Evolutionary conservation across 2,888 invertebrate species (phyloP).

Genomic region (Noctua comes): DNA sequence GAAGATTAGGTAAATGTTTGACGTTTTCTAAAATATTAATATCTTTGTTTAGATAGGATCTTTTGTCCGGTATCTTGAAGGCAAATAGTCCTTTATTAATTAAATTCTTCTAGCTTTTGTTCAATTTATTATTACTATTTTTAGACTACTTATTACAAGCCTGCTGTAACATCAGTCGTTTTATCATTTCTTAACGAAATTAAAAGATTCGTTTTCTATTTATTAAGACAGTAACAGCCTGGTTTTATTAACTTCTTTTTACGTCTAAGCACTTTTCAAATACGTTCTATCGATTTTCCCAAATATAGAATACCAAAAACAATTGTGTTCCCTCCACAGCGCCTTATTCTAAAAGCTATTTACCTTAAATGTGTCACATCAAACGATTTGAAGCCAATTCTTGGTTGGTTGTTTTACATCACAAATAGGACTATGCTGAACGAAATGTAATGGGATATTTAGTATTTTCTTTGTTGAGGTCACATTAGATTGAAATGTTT

Average conservation of each 20-base stretch:
- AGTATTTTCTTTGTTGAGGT: constrained; percentile 20
- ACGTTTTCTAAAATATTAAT: constrained; percentile 26
- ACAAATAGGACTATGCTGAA: constrained; percentile 24
- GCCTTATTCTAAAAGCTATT: constrained; percentile 27
- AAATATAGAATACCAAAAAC: constrained; percentile 17
- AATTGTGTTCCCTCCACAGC: constrained; percentile 27
- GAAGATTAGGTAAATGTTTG: constrained; percentile 35
- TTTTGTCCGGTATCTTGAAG: constrained; percentile 6
- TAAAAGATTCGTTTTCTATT: not conserved
- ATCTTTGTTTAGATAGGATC: constrained; percentile 24
- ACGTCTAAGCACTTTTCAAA: not conserved
- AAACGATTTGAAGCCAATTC: constrained; percentile 32
- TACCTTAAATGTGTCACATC: constrained; percentile 41
- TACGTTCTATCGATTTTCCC: constrained; percentile 13
- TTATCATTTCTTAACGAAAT: not conserved
- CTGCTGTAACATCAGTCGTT: not conserved
- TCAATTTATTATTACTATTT: not conserved
- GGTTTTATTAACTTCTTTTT: not conserved
- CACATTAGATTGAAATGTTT: not conserved
- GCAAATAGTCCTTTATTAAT: constrained; percentile 19
- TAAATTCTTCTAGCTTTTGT: constrained; percentile 6
- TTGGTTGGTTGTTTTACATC: constrained; percentile 32
- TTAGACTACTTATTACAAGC: not conserved
- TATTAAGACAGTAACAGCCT: not conserved
- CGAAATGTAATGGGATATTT: constrained; percentile 38